Percentiles rank a stretch among this genome's conserved stretches.
Evolutionary conservation across 2,888 invertebrate species (phyloP).

Genomic region (Eulithis prunata): DNA sequence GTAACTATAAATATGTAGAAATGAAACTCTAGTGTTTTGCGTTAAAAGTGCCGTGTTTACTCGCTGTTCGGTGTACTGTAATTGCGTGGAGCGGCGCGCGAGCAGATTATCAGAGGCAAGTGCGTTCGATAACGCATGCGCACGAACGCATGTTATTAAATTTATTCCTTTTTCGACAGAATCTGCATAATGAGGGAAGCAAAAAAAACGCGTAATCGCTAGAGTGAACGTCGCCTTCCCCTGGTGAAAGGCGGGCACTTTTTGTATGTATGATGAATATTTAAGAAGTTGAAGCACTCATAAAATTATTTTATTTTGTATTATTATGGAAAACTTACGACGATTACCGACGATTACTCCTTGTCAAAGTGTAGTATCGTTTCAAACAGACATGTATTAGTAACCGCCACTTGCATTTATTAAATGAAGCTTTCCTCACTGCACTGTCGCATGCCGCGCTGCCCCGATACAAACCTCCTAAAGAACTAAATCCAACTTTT

Average conservation of each 20-base stretch:
- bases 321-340: slow-evolving; percentile 65
- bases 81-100: slow-evolving; percentile 72
- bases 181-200: slow-evolving; percentile 83
- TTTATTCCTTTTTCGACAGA: slow-evolving; percentile 83
- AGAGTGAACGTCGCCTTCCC: slow-evolving; percentile 76
- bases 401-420: slow-evolving; percentile 48
- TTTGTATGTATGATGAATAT: slow-evolving; percentile 73
- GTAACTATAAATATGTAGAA: slow-evolving; percentile 46
- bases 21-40: slow-evolving; percentile 52
- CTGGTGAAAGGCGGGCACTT: slow-evolving; percentile 72
- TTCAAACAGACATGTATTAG: slow-evolving; percentile 48
- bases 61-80: slow-evolving; percentile 56
- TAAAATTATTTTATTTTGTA: slow-evolving; percentile 59
- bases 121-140: slow-evolving; percentile 83
- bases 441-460: too few species aligned
- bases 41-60: slow-evolving; percentile 41
- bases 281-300: slow-evolving; percentile 58
- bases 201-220: slow-evolving; percentile 80
- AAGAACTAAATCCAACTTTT: too few species aligned
- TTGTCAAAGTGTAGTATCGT: slow-evolving; percentile 67
- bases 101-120: slow-evolving; percentile 83
- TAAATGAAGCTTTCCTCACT: slow-evolving; percentile 23
- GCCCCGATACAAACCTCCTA: too few species aligned
- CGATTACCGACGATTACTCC: slow-evolving; percentile 69
- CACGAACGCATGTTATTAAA: slow-evolving; percentile 84